A percentile compares a stretch with the other conserved stretches of the same genome.
Conservation (phyloP, 2,113 vertebrate genomes). For the Diphyllodes magnificus region DNA sequence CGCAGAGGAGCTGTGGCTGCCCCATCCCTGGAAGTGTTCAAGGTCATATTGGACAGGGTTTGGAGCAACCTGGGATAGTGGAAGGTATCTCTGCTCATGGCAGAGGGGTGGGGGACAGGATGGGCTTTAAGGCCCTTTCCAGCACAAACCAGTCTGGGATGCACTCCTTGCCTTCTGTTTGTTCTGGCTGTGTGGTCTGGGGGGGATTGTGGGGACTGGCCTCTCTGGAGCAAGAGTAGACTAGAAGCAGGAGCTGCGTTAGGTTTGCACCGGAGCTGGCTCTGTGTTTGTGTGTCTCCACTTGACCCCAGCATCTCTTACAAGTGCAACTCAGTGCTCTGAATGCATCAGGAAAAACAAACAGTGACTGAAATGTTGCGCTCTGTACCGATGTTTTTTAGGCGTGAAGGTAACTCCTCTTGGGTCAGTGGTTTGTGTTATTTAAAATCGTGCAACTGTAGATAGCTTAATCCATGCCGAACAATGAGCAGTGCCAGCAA, state of each 20-base stretch:
- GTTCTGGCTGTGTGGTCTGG: fast-evolving
- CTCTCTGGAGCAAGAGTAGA: not conserved
- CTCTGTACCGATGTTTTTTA: not conserved
- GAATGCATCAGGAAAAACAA: not conserved
- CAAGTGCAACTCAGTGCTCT: not conserved
- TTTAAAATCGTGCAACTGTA: not conserved
- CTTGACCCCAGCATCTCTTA: not conserved
- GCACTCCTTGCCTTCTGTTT: not conserved
- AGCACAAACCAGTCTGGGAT: not conserved
- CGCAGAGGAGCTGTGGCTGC: not conserved
- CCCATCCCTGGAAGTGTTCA: not conserved
- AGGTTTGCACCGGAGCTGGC: not conserved
- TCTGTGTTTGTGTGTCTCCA: not conserved
- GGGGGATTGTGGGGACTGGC: no score
- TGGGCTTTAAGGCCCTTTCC: not conserved
- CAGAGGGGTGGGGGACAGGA: not conserved
- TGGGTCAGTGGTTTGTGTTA: not conserved
- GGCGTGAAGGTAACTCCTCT: not conserved
- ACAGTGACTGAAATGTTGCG: not conserved
- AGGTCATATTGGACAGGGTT: not conserved
- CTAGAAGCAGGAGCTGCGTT: not conserved
- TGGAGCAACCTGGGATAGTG: not conserved
- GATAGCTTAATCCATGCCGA: not conserved
- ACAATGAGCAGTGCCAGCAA: not conserved
- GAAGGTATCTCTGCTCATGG: not conserved